These are phyloP conservation scores for Melopsittacus undulatus DNA, from an alignment of 2,797 vertebrate species.

Conservation along the genomic window DNA sequence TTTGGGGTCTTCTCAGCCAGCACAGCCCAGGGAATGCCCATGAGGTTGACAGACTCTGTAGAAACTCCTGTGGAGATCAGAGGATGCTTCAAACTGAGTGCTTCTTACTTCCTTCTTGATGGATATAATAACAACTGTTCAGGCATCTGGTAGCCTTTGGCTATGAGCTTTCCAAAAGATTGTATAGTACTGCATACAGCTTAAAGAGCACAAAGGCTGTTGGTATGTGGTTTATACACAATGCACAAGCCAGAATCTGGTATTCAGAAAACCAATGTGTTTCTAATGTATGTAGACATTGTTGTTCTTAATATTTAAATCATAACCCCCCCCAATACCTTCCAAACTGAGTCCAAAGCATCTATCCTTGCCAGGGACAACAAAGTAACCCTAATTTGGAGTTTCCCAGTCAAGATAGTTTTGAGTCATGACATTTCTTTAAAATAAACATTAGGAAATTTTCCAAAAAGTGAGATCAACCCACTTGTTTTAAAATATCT, in stretches of 20 bases:
- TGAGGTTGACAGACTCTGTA: neutral
- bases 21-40: neutral
- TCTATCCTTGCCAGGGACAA: conserved; percentile 24
- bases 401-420: conserved; percentile 23
- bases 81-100: conserved; percentile 39
- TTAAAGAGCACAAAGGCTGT: conserved; percentile 25
- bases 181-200: neutral
- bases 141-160: conserved; percentile 51
- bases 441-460: conserved; percentile 38
- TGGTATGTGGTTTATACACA: conserved; percentile 42
- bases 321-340: neutral
- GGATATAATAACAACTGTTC: conserved; percentile 23
- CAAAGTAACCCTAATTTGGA: conserved; percentile 26
- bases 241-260: conserved; percentile 7
- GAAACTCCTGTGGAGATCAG: conserved; percentile 40
- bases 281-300: conserved; percentile 16
- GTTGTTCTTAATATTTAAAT: conserved; percentile 19
- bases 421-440: conserved; percentile 53
- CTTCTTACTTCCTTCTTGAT: neutral
- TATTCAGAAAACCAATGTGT: conserved; percentile 9
- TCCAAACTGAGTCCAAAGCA: neutral
- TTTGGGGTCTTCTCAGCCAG: neutral
- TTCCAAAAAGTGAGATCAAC: conserved; percentile 54
- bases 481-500: neutral
- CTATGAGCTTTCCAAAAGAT: conserved; percentile 28